Base-by-base conservation (phyloP, 2,888 invertebrate species). In the Bellardia bayeri region DNA sequence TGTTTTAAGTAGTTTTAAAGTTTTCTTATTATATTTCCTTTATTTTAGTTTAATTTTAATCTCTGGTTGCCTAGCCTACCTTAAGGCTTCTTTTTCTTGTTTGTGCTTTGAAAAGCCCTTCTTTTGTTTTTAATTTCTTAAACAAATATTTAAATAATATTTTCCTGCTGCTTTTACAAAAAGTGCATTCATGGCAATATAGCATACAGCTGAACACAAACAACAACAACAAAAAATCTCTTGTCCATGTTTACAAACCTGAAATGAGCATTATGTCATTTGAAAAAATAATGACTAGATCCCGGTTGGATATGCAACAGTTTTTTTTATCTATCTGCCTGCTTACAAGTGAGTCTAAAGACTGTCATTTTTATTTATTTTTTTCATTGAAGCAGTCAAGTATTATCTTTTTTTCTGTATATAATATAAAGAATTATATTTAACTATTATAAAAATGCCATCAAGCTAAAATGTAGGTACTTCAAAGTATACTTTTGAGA, bases 221-320 rank as follows among this genome's bases (percentile, higher is more conserved):
- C 85, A 82, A 54, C 11, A 23, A 5, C 8, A 23, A 78, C 63
- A 74, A 61, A 49, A 78, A 56, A 79, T 85, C 87, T 85, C 87
- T 87, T 87, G 87, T 87, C 85, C 85, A 82, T 87, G 87, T 87
- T 87, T 87, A 85, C 82, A 74, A 87, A 85, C 87, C 87, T 87
- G 87, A 87, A 87, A 87, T 82, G 87, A 87, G 85, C 87, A 85
- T 87, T 85, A 87, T 75, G 64, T 85, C 85, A 82, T 82, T 85
- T 85, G 54, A 74, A 87, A 85, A 85, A 86, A 88, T 89, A 89
- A 89, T 89, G 88, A 89, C 85, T 87, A 88, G 66, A 84, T 74
- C 75, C 81, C 89, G 71, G 71, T 81, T 84, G 83, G 75, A 89
- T 89, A 89, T 88, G 89, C 89, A 89, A 89, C 89, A 89, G 85